Base-by-base conservation (phyloP, 1,140 invertebrate species). In the Neotoxoptera formosana region DNA sequence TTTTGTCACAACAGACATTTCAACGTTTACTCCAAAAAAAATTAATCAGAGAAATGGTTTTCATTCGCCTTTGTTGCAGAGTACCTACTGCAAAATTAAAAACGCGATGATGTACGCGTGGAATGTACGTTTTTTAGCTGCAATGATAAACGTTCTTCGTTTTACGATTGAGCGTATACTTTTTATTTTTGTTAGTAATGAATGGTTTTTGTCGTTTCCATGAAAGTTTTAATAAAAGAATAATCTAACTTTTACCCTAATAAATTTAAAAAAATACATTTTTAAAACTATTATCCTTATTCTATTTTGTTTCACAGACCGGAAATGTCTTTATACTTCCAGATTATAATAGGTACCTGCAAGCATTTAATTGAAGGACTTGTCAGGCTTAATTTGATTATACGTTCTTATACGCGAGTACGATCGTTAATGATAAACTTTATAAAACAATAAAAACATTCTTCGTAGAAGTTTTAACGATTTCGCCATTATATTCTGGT, bases 371-470 rank as follows among this genome's bases (percentile, higher is more conserved):
- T 86, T 45, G 41, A 45, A 86, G 36, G 11, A 86, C 21, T 25
- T 41, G 25, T 11, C 25, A 17, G 4, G 41, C 9, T 30, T 86
- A 86, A 86, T 45, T 86, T 25, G 4, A 47, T 86, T 86, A 25
- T 14, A 45, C 45, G 36, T 30, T 47, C 84, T 45, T 45, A n/a
- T 67, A 25, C 41, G 14, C 25, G 45, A 17, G 45, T 45, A 30
- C 83, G 11, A 36, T 76, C 25, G 23, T 67, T 67, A 30, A 67
- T 23, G 14, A 17, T n/a, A 76, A 86, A 86, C 83, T 83, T 17
- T 83, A 83, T 83, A 86, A 41, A 84, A 86, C 21, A 45, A 86
- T 45, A 86, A 86, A 76, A 76, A 76, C 60, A 76, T 45, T 86
- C 20, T 84, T 30, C 11, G 23, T 47, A 41, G 23, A 41, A 76